Base-by-base conservation (phyloP, 2,888 invertebrate species). In the Patella depressa region DNA sequence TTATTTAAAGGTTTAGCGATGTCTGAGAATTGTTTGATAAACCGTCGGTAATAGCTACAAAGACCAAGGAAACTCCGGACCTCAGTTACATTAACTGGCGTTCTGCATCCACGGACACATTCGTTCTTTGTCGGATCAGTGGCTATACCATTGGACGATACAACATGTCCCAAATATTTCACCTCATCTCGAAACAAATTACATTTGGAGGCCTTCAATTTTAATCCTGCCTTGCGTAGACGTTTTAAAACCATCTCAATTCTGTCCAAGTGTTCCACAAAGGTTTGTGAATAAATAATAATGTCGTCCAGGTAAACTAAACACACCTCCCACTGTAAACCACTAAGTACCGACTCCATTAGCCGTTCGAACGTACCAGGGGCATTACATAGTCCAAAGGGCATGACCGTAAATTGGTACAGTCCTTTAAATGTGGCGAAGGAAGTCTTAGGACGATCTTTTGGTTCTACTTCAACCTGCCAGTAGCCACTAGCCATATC, bases 201-300 rank as follows among this genome's bases (percentile, higher is more conserved):
- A 69, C 80, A 81, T 69, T 81, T 81, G 24, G 71, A 79, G 15
- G 75, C 59, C 75, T 80, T 80, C 9, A 80, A 73, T 53, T 79
- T 79, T 19, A 80, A 15, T 55, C 73, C 15, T 55, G 55, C 19
- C 24, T 54, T 55, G 54, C 73, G 19, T 57, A 57, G 19, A 24
- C 24, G 24, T 1, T 24, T 24, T 24, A 24, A 24, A 24, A 1
- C 24, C 24, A 24, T 24, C 24, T 24, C 24, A 24, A 24, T 24
- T 24, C 24, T 24, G 24, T 24, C 24, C 24, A 24, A 24, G 24
- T 73, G 72, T 53, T 72, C 29, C 15, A 53, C 72, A 53, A 72
- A 72, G 3, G 53, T 45, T 9, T 19, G 4, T 3, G 72, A 72
- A 45, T 72, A 45, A 15, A 72, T 72, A 7, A 72, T 72, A 15